Evolutionary conservation across 2,113 vertebrate genomes (phyloP).

Genomic region (Oryzias curvinotus): DNA sequence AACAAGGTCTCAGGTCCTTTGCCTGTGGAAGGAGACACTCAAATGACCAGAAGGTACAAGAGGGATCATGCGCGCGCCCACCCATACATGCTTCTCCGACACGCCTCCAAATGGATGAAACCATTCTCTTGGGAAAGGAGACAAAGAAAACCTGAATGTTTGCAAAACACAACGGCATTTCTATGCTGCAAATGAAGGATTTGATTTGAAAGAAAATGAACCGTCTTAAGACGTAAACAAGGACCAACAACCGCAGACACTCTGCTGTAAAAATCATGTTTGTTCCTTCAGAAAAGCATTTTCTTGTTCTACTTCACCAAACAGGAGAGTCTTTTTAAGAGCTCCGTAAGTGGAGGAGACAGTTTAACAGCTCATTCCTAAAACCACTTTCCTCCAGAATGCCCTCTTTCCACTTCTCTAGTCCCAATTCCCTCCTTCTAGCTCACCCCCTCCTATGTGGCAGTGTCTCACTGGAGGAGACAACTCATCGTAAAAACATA

Average conservation of each 20-base stretch:
- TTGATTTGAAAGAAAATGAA: too few species aligned
- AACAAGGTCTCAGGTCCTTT: constrained; percentile 90
- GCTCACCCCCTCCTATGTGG: not conserved
- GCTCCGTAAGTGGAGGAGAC: not conserved
- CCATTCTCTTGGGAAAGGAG: constrained; percentile 18
- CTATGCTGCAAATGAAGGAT: not conserved
- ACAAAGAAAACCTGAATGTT: constrained; percentile 58
- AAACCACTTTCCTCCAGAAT: constrained; percentile 11
- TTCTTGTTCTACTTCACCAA: constrained; percentile 15
- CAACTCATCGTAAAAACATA: constrained; percentile 21
- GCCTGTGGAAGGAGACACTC: constrained; percentile 73
- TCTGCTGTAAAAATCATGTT: not conserved
- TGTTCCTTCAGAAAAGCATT: constrained; percentile 25
- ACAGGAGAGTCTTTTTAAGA: constrained; percentile 6
- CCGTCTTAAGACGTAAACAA: not conserved
- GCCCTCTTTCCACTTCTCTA: not conserved
- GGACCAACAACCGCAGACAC: not conserved
- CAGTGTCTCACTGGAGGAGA: not conserved
- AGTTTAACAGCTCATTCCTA: constrained; percentile 17
- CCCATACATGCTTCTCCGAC: constrained; percentile 13
- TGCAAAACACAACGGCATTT: constrained; percentile 23
- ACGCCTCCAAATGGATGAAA: constrained; percentile 11
- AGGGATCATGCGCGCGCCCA: not conserved
- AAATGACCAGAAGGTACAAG: constrained; percentile 52
- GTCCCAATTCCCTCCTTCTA: not conserved